Evolutionary conservation across 2,113 vertebrate genomes (phyloP), one percentile per base, ranked within the genome.

Genomic region (Chlamydotis undulata): DNA sequence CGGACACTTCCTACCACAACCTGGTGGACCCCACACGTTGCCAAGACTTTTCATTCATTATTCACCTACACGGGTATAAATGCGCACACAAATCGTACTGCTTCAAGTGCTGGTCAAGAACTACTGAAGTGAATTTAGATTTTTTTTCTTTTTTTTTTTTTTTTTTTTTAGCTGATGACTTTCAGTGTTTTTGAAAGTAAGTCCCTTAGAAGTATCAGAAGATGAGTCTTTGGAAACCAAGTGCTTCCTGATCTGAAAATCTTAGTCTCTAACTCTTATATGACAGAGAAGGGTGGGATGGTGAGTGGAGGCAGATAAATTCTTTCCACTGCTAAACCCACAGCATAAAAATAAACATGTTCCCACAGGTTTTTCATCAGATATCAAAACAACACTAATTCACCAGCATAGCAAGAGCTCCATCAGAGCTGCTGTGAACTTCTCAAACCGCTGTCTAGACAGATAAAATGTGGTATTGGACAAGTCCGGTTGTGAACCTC

Each of bases 51-150:
- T 43, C 1, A 22, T 83, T 68, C 69, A 19, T 69, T 80, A 69
- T 5, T 50, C 45, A 65, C 31, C 39, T 52, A 18, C 0, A 0
- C 31, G 29, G 33, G 19, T 31, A n/a, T 8, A 50, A 73, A 59
- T 1, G 1, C 14, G 15, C 68, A 88, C 31, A 70, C 31, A 74
- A 74, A 75, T 24, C 1, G 1, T 23, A 33, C 45, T 7, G 14
- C 57, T 87, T 18, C 35, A 50, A 56, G 33, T n/a, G 29, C n/a
- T 71, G 53, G 24, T 65, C 78, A 83, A 69, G 47, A 75, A 43
- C 52, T n/a, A 41, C 2, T 19, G 55, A 69, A 86, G 2, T 70
- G 9, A 78, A 73, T 28, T 41, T 45, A 24, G 14, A 17, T 19
- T 16, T 76, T 71, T 10, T 31, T 43, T 7, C n/a, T n/a, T 7